phyloP scores from a whole-genome alignment of 2,888 invertebrate genomes.

The Acanthococcus lagerstroemiae region DNA sequence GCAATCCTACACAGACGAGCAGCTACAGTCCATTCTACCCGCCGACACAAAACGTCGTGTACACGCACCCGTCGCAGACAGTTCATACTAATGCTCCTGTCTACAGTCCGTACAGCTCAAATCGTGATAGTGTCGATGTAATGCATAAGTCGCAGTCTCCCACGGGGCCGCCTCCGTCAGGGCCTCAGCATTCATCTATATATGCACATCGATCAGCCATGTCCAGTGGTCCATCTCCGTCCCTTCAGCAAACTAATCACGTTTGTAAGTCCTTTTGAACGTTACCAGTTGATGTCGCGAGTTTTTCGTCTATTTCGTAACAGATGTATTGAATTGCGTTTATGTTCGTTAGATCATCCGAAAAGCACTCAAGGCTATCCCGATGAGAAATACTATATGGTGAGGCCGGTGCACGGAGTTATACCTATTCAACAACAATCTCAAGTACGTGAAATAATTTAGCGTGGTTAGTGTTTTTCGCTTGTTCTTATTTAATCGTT shows the following conservation, averaged over 20 bases:
- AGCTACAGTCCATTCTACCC: conserved; percentile 6
- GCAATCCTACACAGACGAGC: neutral
- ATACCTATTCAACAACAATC: conserved; percentile 50
- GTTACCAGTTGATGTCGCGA: no score
- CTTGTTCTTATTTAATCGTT: neutral
- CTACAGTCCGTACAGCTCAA: neutral
- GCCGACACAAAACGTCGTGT: neutral
- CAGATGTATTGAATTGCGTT: no score
- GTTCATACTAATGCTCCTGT: conserved; percentile 5
- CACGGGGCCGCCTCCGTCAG: neutral
- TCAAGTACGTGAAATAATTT: conserved; percentile 40
- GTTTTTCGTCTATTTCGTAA: no score
- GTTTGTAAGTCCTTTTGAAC: conserved; percentile 17
- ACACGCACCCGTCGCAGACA: conserved; percentile 5
- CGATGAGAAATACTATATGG: conserved; percentile 29
- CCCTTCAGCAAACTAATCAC: conserved; percentile 9
- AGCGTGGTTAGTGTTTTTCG: neutral
- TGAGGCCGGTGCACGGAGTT: conserved; percentile 47
- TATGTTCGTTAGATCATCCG: no score
- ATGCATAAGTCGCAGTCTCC: conserved; percentile 12
- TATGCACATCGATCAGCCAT: conserved; percentile 10
- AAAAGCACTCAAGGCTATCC: conserved; percentile 7
- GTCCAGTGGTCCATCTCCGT: neutral
- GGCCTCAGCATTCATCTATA: neutral
- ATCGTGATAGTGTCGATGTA: conserved; percentile 1